phyloP scores from a whole-genome alignment of 2,797 vertebrate genomes.

The Anguilla megastoma region DNA sequence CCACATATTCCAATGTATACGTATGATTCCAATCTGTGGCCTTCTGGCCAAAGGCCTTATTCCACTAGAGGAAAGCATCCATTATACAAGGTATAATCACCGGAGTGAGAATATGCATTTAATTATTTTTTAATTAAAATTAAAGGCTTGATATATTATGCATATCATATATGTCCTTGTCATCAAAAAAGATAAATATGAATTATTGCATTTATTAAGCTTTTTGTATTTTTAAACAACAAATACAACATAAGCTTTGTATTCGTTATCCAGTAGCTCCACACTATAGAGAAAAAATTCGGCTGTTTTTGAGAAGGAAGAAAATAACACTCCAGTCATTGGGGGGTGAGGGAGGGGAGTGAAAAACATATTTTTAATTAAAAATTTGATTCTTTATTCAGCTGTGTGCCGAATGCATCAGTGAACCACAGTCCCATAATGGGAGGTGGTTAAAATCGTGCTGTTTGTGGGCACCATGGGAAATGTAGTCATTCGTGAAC shows the following conservation, averaged over 20 bases:
- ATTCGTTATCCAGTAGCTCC: not conserved
- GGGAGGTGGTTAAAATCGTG: not conserved
- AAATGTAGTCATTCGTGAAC: slow-evolving; percentile 1
- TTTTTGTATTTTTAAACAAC: not conserved
- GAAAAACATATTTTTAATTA: not conserved
- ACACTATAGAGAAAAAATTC: not conserved
- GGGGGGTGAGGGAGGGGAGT: not conserved
- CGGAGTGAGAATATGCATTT: not conserved
- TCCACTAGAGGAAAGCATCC: not conserved
- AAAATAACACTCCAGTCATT: not conserved
- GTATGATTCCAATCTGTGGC: not conserved
- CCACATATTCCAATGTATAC: not conserved
- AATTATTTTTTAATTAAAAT: not conserved
- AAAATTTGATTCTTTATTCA: not conserved
- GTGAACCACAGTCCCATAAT: not conserved
- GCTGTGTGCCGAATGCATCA: not conserved
- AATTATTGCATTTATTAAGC: not conserved
- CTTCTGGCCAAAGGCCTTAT: not conserved
- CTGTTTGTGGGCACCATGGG: not conserved
- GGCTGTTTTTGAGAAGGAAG: not conserved
- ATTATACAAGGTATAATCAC: not conserved
- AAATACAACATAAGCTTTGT: not conserved
- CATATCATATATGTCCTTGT: not conserved
- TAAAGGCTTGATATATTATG: not conserved
- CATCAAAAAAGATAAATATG: not conserved